Percentiles rank a stretch among this genome's conserved stretches.
These are phyloP conservation scores for Pagrus major DNA, from an alignment of 2,113 vertebrate species.

Conservation along the genomic window DNA sequence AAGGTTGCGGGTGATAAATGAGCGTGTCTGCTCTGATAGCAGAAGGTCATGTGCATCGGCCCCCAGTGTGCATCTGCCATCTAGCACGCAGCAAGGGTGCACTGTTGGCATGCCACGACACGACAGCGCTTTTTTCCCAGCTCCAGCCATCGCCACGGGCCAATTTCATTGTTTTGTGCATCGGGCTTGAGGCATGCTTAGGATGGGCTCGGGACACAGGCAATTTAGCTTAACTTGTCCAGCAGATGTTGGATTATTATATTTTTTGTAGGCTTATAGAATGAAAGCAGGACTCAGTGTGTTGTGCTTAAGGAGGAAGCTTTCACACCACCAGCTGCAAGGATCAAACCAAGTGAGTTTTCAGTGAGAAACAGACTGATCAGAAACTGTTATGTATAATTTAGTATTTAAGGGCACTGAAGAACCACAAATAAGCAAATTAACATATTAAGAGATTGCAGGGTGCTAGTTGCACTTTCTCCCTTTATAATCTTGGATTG, in stretches of 20 bases:
- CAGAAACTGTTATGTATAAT: conserved; percentile 8
- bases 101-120: conserved; percentile 60
- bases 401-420: not conserved
- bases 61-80: conserved; percentile 78
- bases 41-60: conserved; percentile 80
- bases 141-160: conserved; percentile 28
- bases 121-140: conserved; percentile 36
- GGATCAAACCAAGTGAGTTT: conserved; percentile 17
- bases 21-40: conserved; percentile 79
- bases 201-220: conserved; percentile 43
- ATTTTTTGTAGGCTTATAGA: conserved; percentile 34
- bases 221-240: conserved; percentile 58
- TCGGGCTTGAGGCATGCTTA: conserved; percentile 24
- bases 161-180: conserved; percentile 49
- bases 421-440: not conserved
- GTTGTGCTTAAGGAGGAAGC: conserved; percentile 14
- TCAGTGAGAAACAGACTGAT: conserved; percentile 20
- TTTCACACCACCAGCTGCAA: not conserved
- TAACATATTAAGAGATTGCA: not conserved
- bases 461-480: not conserved
- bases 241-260: conserved; percentile 46
- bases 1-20: conserved; percentile 82
- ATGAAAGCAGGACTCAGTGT: conserved; percentile 31
- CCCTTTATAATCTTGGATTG: not conserved
- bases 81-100: conserved; percentile 78